Conservation (phyloP, 2,113 vertebrate species). For the Diadophis punctatus region DNA sequence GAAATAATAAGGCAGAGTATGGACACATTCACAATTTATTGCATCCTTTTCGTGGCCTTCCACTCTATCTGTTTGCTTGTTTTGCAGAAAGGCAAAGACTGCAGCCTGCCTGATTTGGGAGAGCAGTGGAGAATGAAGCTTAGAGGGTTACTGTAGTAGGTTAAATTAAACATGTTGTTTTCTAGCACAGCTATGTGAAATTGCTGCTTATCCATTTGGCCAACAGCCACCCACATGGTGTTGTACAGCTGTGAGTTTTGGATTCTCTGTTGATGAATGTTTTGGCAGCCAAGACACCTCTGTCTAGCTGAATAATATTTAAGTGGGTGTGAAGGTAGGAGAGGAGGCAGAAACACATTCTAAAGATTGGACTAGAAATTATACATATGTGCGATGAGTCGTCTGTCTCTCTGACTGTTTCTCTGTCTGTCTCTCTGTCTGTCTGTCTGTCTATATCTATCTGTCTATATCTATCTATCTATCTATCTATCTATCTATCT, state of each 20-base stretch:
- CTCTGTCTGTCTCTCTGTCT: no score
- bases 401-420: neutral
- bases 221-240: neutral
- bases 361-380: constrained; percentile 6
- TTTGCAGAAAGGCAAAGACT: rapidly evolving
- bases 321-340: neutral
- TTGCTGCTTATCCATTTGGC: neutral
- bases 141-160: neutral
- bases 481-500: no score
- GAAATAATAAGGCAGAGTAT: constrained; percentile 4
- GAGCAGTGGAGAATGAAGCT: neutral
- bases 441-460: no score
- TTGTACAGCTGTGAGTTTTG: neutral
- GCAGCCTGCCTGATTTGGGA: neutral
- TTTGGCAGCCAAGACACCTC: neutral
- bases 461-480: no score
- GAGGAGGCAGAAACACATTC: constrained; percentile 18
- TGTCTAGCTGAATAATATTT: neutral
- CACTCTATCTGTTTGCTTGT: constrained; percentile 7
- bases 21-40: neutral
- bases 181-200: constrained; percentile 11
- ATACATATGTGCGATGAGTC: neutral
- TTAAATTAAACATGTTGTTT: constrained; percentile 23
- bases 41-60: neutral
- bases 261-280: neutral